Base-by-base conservation (phyloP, 2,888 invertebrate species). In the Brachynemurus nebulosus region DNA sequence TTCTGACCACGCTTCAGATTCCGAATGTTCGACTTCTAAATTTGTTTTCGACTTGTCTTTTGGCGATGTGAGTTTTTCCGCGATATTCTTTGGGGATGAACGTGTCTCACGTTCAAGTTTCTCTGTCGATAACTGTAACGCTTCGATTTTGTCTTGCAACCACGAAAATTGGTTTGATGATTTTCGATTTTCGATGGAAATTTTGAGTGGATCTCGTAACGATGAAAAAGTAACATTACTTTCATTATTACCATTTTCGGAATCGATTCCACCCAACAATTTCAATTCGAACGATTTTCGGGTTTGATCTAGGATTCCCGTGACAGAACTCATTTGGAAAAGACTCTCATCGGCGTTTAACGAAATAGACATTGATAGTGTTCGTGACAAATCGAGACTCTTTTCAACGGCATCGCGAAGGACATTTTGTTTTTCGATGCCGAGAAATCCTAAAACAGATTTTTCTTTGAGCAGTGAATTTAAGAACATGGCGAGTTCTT, bases 1-100 rank as follows among this genome's bases (percentile, higher is more conserved):
- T 57, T 89, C 89, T 0, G 88, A 88, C 80, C 88, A 89, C 23
- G 83, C 78, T 59, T 90, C 89, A 0, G 86, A 86, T 57, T 89
- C 89, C 2, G 78, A 73, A 5, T 66, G 66, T 44, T 55, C 56
- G 11, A 59, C 60, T 11, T 40, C 25, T 27, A 54, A 56, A 42
- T 54, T 37, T 3, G 20, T 19, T 48, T 64, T 63, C 19, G 65
- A 53, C 46, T 60, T 58, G 21, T 62, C 59, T 17, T 66, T 56
- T 55, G 66, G 62, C 39, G 59, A 54, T 33, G 63, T 53, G 42
- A 66, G 50, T 3, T 60, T 55, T 23, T 53, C 48, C 42, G 62
- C 57, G n/a, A n/a, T n/a, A n/a, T n/a, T n/a, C n/a, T n/a, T n/a
- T n/a, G n/a, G n/a, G n/a, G n/a, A n/a, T n/a, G n/a, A n/a, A n/a